Conservation (phyloP, 1,140 invertebrate genomes). For the Drosophila sulfurigaster region DNA sequence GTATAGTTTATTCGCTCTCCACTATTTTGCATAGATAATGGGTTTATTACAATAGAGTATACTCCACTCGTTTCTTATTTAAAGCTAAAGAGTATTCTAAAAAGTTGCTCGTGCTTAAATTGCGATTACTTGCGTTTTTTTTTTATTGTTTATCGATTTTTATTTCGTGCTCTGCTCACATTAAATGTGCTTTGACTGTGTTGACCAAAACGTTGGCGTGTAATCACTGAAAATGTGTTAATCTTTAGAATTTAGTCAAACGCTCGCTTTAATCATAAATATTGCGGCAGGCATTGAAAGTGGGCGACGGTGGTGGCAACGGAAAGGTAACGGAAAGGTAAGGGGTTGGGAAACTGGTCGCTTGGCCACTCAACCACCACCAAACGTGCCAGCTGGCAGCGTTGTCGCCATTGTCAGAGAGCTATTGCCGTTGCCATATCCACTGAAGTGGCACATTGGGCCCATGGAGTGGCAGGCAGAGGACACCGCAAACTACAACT, state of each 20-base stretch:
- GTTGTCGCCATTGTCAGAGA: slow-evolving; percentile 28
- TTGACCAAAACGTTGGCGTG: slow-evolving; percentile 52
- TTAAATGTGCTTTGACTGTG: slow-evolving; percentile 36
- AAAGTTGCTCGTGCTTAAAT: background rate
- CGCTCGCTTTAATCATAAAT: slow-evolving; percentile 73
- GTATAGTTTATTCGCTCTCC: too few species aligned
- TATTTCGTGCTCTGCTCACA: slow-evolving; percentile 60
- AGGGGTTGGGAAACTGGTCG: background rate
- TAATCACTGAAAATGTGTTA: slow-evolving; percentile 77
- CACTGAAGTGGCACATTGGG: slow-evolving; percentile 55
- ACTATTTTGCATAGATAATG: too few species aligned
- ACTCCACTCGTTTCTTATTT: background rate
- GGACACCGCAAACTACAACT: slow-evolving; percentile 76
- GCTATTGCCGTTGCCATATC: slow-evolving; percentile 35
- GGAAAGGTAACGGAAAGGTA: background rate
- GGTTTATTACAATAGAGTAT: too few species aligned
- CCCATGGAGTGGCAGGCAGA: slow-evolving; percentile 24
- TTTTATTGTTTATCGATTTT: slow-evolving; percentile 29
- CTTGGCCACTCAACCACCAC: slow-evolving; percentile 65
- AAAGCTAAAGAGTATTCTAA: slow-evolving; percentile 6
- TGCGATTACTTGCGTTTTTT: background rate
- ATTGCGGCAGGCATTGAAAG: slow-evolving; percentile 16
- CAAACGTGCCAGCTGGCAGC: slow-evolving; percentile 78
- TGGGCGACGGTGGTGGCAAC: background rate
- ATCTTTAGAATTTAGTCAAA: slow-evolving; percentile 74